These are phyloP conservation scores for Sturmia bella DNA, from an alignment of 2,888 invertebrate species.

Conservation along the genomic window DNA sequence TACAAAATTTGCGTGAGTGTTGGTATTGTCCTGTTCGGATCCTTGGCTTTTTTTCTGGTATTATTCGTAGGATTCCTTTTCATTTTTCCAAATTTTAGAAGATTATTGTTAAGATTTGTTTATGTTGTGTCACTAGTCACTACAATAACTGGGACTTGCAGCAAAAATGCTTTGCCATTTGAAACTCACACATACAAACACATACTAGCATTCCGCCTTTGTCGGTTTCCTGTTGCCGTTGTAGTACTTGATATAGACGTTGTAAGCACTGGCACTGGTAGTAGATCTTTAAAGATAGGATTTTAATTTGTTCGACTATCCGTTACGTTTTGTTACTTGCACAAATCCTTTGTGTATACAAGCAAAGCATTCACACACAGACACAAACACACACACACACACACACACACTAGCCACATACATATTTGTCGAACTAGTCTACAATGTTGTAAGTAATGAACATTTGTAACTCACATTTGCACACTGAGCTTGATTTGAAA, in stretches of 20 bases:
- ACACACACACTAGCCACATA: background rate
- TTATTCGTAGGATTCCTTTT: conserved; percentile 15
- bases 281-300: conserved; percentile 68
- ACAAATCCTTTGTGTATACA: conserved; percentile 70
- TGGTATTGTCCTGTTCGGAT: conserved; percentile 60
- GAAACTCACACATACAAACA: conserved; percentile 6
- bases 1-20: conserved; percentile 19
- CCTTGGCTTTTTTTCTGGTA: conserved; percentile 21
- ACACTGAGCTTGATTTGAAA: background rate
- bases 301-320: conserved; percentile 70
- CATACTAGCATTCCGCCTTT: conserved; percentile 14
- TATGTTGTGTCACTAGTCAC: conserved; percentile 62
- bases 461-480: conserved; percentile 62
- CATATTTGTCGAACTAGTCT: conserved; percentile 45
- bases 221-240: conserved; percentile 23
- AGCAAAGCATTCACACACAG: conserved; percentile 30
- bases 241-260: conserved; percentile 47
- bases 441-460: conserved; percentile 66
- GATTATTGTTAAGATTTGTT: conserved; percentile 61
- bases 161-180: conserved; percentile 20
- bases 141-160: conserved; percentile 42
- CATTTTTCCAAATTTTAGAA: conserved; percentile 42
- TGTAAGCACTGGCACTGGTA: conserved; percentile 33
- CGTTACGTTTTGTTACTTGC: conserved; percentile 70
- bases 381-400: conserved; percentile 11